Percentiles rank a stretch among this genome's conserved stretches.
Evolutionary conservation across 2,113 vertebrate genomes (phyloP).

Genomic region (Leucopternis melanops): DNA sequence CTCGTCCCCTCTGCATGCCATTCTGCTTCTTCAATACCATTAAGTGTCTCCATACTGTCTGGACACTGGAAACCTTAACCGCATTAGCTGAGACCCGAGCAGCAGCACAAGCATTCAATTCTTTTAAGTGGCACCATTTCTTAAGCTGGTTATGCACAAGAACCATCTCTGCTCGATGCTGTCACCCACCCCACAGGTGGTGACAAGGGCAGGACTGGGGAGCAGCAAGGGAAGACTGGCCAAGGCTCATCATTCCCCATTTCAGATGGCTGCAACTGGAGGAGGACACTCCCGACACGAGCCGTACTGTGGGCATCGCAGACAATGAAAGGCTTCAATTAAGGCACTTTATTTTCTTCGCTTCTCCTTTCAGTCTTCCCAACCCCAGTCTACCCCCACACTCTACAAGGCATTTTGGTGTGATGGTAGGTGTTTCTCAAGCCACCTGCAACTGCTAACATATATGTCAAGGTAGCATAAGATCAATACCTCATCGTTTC

Average conservation of each 20-base stretch:
- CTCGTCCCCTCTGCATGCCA: neutral
- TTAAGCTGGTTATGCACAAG: neutral
- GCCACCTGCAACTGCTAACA: neutral
- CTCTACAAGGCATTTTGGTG: neutral
- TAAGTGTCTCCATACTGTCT: conserved; percentile 65
- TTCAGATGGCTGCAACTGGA: neutral
- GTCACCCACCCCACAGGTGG: neutral
- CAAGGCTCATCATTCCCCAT: neutral
- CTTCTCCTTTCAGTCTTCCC: neutral
- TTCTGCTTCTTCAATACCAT: conserved; percentile 57
- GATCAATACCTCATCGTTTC: neutral
- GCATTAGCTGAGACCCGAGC: conserved; percentile 48
- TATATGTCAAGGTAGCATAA: neutral
- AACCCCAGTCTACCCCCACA: neutral
- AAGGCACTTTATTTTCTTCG: neutral
- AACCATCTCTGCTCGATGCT: neutral
- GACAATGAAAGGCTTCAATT: neutral
- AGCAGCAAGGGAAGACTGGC: neutral
- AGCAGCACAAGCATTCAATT: conserved; percentile 46
- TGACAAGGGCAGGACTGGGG: neutral
- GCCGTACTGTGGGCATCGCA: neutral
- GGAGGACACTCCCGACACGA: fast-evolving
- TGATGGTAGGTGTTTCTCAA: neutral
- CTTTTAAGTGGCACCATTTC: conserved; percentile 41
- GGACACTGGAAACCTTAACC: conserved; percentile 53